These are phyloP conservation scores for Cantharis flavilabris DNA, from an alignment of 2,888 invertebrate species.

Conservation along the genomic window DNA sequence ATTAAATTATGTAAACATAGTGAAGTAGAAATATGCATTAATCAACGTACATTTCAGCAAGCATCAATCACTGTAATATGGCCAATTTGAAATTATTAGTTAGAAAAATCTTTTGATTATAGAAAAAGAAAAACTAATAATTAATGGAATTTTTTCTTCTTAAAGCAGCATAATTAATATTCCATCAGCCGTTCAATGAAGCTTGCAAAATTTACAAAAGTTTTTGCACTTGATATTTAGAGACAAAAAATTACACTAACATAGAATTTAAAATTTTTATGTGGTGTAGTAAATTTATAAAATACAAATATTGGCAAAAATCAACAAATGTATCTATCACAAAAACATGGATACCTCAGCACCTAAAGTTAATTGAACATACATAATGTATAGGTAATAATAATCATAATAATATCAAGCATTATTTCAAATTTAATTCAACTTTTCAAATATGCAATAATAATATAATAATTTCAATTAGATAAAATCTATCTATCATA, in stretches of 20 bases:
- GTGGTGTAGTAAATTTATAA: too few species aligned
- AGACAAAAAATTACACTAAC: background rate
- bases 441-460: too few species aligned
- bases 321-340: too few species aligned
- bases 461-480: too few species aligned
- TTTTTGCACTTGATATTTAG: too few species aligned
- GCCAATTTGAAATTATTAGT: background rate
- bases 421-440: too few species aligned
- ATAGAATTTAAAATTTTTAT: background rate
- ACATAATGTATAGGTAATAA: too few species aligned
- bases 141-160: background rate
- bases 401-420: too few species aligned
- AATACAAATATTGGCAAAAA: too few species aligned
- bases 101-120: background rate
- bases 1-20: background rate
- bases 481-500: too few species aligned
- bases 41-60: background rate
- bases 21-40: background rate
- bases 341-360: too few species aligned
- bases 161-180: background rate
- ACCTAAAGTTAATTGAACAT: too few species aligned
- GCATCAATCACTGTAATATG: background rate
- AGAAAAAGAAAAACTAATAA: background rate
- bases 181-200: background rate
- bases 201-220: background rate